These are phyloP conservation scores for Sisor rabdophorus DNA, from an alignment of 2,113 vertebrate species.

Conservation along the genomic window DNA sequence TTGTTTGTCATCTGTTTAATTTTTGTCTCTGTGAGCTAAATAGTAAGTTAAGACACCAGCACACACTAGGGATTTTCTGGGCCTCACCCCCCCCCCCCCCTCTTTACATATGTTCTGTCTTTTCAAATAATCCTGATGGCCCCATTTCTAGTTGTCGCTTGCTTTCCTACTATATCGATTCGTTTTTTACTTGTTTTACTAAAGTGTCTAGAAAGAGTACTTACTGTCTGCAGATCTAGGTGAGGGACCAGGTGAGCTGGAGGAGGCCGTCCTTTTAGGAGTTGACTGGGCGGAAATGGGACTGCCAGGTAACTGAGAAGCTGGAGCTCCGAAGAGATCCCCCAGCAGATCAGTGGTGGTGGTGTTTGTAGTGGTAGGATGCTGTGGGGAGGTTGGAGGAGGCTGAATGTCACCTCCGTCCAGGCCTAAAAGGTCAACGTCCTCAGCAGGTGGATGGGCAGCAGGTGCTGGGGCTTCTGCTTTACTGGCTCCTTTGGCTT, in stretches of 20 bases:
- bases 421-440: constrained; percentile 89
- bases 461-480: constrained; percentile 65
- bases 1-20: too few relatives aligned
- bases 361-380: constrained; percentile 71
- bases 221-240: constrained; percentile 65
- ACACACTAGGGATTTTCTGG: too few relatives aligned
- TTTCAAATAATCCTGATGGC: too few relatives aligned
- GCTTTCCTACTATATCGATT: too few relatives aligned
- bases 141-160: neutral
- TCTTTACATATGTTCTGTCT: too few relatives aligned
- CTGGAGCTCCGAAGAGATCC: constrained; percentile 81
- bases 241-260: constrained; percentile 79
- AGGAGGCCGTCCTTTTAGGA: constrained; percentile 76
- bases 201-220: neutral
- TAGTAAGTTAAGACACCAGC: too few relatives aligned
- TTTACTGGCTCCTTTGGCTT: constrained; percentile 55
- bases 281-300: constrained; percentile 85
- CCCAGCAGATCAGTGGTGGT: constrained; percentile 88
- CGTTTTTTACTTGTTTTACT: neutral
- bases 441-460: constrained; percentile 66
- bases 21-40: too few relatives aligned
- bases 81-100: too few relatives aligned
- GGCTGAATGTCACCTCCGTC: constrained; percentile 71
- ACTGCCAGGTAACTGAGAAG: constrained; percentile 66
- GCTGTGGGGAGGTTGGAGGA: constrained; percentile 68